phyloP scores from a whole-genome alignment of 2,113 vertebrate genomes.

The Prunella himalayana region DNA sequence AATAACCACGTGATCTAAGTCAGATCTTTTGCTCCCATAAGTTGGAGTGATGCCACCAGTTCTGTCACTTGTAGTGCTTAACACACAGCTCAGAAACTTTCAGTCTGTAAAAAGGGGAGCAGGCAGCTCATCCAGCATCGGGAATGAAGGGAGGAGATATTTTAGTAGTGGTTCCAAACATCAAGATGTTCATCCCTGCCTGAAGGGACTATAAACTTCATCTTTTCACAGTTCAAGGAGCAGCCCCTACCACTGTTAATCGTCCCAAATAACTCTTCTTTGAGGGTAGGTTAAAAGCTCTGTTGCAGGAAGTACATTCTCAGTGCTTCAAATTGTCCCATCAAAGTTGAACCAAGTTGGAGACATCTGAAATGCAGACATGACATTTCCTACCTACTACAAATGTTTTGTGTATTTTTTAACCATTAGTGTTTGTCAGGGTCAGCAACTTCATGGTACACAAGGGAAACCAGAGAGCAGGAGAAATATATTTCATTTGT shows the following conservation, averaged over 20 bases:
- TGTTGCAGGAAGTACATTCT: neutral
- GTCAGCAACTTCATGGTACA: neutral
- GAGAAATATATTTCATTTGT: neutral
- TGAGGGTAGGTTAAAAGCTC: neutral
- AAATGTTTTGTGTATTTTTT: neutral
- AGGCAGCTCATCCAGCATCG: rapidly evolving
- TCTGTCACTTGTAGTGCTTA: neutral
- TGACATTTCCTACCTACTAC: neutral
- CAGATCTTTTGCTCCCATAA: neutral
- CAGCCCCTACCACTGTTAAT: neutral
- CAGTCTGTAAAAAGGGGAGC: neutral
- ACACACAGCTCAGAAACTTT: neutral
- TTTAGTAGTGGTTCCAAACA: neutral
- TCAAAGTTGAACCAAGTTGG: rapidly evolving
- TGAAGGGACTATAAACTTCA: neutral
- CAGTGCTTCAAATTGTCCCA: neutral
- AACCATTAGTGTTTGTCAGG: neutral
- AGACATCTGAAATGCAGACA: neutral
- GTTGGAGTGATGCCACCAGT: rapidly evolving
- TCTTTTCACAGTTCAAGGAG: neutral
- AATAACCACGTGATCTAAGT: rapidly evolving
- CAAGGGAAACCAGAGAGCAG: neutral
- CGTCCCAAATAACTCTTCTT: neutral
- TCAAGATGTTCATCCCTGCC: neutral
- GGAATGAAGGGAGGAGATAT: neutral